Evolutionary conservation across 2,797 vertebrate genomes (phyloP), one percentile per base, ranked within the genome.

Genomic region (Aphelocoma californica): DNA sequence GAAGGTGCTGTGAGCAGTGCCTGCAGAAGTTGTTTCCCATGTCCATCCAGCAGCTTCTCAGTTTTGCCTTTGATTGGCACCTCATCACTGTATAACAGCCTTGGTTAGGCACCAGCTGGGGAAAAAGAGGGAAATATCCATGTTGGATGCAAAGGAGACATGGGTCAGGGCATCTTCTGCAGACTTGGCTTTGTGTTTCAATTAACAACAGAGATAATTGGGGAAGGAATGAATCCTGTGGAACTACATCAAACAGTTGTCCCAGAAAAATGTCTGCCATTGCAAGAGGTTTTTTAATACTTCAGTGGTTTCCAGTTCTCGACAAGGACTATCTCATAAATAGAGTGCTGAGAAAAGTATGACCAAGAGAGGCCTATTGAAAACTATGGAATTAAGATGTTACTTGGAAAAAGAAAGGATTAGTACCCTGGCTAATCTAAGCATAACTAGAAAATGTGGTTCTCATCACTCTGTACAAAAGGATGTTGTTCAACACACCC

Each of bases 391-490:
- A 96, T 94, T 60, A 82, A 95, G 95, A 91, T n/a, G 51, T 95
- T 88, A 80, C 64, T 85, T n/a, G 53, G 67, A 40, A 85, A 83
- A 92, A 95, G 21, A 88, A 88, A 90, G 62, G 70, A 93, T 94
- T 88, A 86, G 50, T 89, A 71, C 90, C 83, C 71, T 90, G 47
- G 78, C 92, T 94, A 96, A 96, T 94, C 90, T 96, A 82, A 95
- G 90, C 93, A 93, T 93, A 95, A 81, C 92, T 92, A 92, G 94
- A 96, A 97, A 97, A 97, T 88, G 40, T 50, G 62, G 6, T 69
- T 95, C 95, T 94, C 84, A 67, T 95, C 86, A 56, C 47, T 72
- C 75, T 71, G 31, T 75, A 79, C 6, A 5, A 87, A 71, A 81
- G 34, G 58, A 92, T 91, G 82, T 73, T 95, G 92, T 89, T 94